These are phyloP conservation scores for Catocala nupta DNA, from an alignment of 2,888 invertebrate species.

Conservation along the genomic window DNA sequence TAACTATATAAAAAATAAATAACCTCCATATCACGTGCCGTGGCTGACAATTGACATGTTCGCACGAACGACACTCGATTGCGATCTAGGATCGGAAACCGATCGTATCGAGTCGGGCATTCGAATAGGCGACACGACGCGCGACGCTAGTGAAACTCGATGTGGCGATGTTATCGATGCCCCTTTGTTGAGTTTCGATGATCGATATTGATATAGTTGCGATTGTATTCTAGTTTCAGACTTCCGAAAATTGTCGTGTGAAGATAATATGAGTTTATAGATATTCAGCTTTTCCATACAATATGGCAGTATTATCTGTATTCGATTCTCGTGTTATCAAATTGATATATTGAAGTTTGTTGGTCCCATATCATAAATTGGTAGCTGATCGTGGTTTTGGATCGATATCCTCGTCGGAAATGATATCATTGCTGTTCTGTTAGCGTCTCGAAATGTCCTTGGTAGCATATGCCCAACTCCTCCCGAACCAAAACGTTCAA, in stretches of 20 bases:
- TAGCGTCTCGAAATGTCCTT: no score
- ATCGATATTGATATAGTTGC: conserved; percentile 47
- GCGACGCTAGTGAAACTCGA: conserved; percentile 47
- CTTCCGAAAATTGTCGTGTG: conserved; percentile 3
- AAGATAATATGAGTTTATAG: no score
- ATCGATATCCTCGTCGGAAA: no score
- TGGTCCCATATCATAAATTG: no score
- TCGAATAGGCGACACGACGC: conserved; percentile 52
- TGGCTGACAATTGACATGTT: conserved; percentile 55
- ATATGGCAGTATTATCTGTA: no score
- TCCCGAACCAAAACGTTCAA: no score
- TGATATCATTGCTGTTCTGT: no score
- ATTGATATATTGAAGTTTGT: no score
- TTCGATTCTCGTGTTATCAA: no score
- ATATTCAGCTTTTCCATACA: no score
- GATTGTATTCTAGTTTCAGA: conserved; percentile 18
- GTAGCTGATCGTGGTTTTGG: no score
- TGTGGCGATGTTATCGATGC: conserved; percentile 47
- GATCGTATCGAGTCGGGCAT: conserved; percentile 57
- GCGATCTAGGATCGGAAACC: conserved; percentile 60
- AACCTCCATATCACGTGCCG: conserved; percentile 39
- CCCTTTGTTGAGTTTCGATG: conserved; percentile 47
- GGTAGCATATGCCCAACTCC: no score
- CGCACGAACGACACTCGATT: conserved; percentile 62
- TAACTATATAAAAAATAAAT: conserved; percentile 11